Evolutionary conservation across 2,888 invertebrate species (phyloP).

Genomic region (Deilephila elpenor): DNA sequence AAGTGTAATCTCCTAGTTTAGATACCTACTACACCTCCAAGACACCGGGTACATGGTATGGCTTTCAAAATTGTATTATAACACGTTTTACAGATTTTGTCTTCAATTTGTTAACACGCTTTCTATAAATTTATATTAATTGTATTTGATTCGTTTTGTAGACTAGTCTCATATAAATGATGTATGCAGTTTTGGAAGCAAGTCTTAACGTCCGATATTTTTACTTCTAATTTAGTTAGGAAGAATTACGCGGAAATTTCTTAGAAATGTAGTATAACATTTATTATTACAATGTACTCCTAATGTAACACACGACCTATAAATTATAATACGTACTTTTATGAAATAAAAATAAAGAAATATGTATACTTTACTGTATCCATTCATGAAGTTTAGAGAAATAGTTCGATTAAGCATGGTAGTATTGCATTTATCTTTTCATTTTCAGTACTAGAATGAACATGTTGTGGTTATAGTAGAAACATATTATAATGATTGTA

Average conservation of each 20-base stretch:
- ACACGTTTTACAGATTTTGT: no score
- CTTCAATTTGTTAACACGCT: not conserved
- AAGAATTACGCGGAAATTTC: not conserved
- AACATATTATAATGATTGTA: slow-evolving; percentile 23
- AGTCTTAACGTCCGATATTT: not conserved
- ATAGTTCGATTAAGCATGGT: not conserved
- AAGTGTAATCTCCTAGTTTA: no score
- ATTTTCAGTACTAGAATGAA: not conserved
- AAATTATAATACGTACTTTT: not conserved
- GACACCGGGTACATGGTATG: no score
- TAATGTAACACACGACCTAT: not conserved
- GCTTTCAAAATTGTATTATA: no score
- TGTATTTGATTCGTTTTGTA: slow-evolving; percentile 14
- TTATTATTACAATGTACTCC: not conserved
- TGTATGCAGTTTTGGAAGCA: slow-evolving; percentile 2
- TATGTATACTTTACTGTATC: not conserved
- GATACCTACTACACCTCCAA: no score
- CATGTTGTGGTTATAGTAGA: not conserved
- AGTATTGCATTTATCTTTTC: slow-evolving; percentile 13
- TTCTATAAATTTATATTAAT: not conserved
- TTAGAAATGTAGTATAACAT: not conserved
- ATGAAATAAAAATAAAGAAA: not conserved
- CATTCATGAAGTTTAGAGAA: not conserved
- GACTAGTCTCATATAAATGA: slow-evolving; percentile 7
- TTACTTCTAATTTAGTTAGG: not conserved